These are phyloP conservation scores for Drosophila kuntzei DNA, from an alignment of 2,888 invertebrate genomes.

Conservation along the genomic window DNA sequence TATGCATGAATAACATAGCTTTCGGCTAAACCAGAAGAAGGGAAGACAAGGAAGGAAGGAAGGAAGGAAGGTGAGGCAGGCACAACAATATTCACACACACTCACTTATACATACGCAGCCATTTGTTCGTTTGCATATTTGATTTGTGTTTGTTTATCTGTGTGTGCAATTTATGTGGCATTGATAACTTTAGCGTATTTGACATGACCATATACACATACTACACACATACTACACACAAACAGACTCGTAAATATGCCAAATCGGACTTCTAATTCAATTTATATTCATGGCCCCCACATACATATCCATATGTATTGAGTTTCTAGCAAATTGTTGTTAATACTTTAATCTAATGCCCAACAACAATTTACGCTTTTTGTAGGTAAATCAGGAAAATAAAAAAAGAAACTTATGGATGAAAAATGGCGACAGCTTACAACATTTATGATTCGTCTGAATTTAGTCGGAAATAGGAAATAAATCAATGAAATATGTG, in stretches of 20 bases:
- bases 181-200: constrained; percentile 74
- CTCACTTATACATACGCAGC: constrained; percentile 20
- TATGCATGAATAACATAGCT: constrained; percentile 66
- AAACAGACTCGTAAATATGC: constrained; percentile 74
- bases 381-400: constrained; percentile 10
- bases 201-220: constrained; percentile 65
- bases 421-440: constrained; percentile 2
- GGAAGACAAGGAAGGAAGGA: constrained; percentile 8
- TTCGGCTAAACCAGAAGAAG: constrained; percentile 25
- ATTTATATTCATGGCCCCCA: constrained; percentile 66
- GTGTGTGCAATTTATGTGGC: constrained; percentile 76
- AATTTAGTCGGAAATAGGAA: constrained; percentile 7
- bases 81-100: constrained; percentile 18
- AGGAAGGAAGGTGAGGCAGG: constrained; percentile 9
- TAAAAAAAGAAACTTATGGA: background rate
- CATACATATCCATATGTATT: constrained; percentile 13
- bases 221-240: constrained; percentile 31
- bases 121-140: constrained; percentile 77
- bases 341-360: constrained; percentile 43
- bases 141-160: constrained; percentile 66
- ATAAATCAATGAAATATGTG: constrained; percentile 2
- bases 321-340: constrained; percentile 10
- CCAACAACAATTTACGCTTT: constrained; percentile 34
- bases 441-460: constrained; percentile 6
- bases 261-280: constrained; percentile 68